Evolutionary conservation across 2,113 vertebrate species (phyloP), one percentile per base, ranked within the genome.

Genomic region (Neomonachus schauinslandi): DNA sequence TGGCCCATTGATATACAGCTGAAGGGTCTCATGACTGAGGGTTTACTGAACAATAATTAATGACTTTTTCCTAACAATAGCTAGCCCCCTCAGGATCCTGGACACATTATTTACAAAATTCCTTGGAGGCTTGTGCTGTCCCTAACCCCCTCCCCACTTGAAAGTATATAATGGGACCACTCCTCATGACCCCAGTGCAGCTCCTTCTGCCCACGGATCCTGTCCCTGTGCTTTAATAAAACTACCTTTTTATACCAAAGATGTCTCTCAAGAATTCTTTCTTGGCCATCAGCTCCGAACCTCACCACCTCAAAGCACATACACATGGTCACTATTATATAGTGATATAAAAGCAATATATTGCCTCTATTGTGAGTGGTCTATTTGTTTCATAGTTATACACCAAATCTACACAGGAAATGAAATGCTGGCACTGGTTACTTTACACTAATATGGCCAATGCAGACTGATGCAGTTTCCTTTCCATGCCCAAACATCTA

Each of bases 401-500:
- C 5, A 84, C 16, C n/a, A 95, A 72, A 84, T 91, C 31, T 83
- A 55, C 19, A 51, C 1, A 97, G 81, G 7, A 95, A 67, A 69
- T 24, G 46, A 97, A 97, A 5, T 18, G 22, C 39, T 94, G 93
- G 85, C 65, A 24, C 22, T 67, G 28, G 24, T 65, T 82, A 65
- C 10, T 79, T 59, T 81, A 63, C 19, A 88, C 42, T 92, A 77
- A 93, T 90, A 81, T 1, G 63, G 92, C 42, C 91, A 98, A 55
- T 95, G 81, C 2, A 51, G 85, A 94, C 19, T n/a, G 81, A 90
- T 74, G 21, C 16, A 16, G 33, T 91, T 93, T 85, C 91, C 36
- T 94, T 49, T 79, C 79, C 46, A 91, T 91, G 89, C 46, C 76
- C 97, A 97, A 63, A 96, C 72, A 86, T 97, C 95, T 95, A 91